Evolutionary conservation across 1,140 invertebrate species (phyloP).

Genomic region (Archivesica marissinica): DNA sequence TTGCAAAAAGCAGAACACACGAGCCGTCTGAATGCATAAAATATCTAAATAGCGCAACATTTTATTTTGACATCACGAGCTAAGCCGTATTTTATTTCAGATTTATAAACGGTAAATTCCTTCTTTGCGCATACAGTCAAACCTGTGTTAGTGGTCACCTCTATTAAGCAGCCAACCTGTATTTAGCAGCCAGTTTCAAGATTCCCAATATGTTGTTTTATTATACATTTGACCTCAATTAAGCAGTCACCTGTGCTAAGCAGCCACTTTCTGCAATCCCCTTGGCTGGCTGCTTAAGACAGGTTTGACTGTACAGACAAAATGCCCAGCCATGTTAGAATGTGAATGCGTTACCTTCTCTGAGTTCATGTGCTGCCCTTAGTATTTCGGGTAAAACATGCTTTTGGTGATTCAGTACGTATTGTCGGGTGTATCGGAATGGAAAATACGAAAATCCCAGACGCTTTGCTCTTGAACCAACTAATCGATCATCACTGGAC

Average conservation of each 20-base stretch:
- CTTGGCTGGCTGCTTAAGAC: not conserved
- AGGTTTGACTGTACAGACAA: not conserved
- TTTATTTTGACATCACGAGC: no score
- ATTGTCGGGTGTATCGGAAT: conserved; percentile 16
- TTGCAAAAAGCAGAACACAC: no score
- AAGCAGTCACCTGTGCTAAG: not conserved
- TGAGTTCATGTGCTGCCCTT: not conserved
- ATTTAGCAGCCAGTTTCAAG: not conserved
- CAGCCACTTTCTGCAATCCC: not conserved
- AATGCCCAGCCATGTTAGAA: not conserved
- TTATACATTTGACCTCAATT: not conserved
- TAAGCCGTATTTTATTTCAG: no score
- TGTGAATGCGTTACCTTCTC: no score
- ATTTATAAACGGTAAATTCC: no score
- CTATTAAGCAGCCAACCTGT: no score
- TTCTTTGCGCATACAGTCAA: no score
- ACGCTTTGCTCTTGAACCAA: not conserved
- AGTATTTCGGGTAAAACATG: not conserved
- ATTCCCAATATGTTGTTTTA: not conserved
- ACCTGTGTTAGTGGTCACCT: no score
- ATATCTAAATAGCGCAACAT: no score
- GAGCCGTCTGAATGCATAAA: no score
- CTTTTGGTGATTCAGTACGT: not conserved
- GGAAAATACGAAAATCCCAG: conserved; percentile 21
- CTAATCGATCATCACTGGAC: not conserved